A percentile compares a stretch with the other conserved stretches of the same genome.
Evolutionary conservation across 2,797 vertebrate species (phyloP).

Genomic region (Etheostoma perlongum): DNA sequence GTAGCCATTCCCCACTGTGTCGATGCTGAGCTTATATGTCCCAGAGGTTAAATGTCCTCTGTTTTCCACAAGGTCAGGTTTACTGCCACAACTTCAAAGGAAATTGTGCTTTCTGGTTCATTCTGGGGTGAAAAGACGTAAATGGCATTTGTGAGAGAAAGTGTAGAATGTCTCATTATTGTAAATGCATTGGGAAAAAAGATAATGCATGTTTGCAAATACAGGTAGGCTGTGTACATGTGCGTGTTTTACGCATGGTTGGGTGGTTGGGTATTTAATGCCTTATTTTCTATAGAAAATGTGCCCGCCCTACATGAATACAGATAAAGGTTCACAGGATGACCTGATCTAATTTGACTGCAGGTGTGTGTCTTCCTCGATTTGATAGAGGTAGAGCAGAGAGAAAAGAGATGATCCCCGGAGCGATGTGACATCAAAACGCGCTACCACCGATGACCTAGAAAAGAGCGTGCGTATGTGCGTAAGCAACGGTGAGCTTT

Average conservation of each 20-base stretch:
- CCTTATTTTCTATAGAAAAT: background rate
- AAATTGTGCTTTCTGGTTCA: constrained; percentile 22
- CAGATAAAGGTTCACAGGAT: background rate
- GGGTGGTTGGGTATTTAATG: background rate
- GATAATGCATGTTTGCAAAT: background rate
- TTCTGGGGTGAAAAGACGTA: background rate
- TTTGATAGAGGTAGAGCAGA: constrained; percentile 44
- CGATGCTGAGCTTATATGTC: constrained; percentile 50
- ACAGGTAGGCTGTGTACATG: background rate
- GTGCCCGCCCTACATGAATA: background rate
- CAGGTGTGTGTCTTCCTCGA: constrained; percentile 38
- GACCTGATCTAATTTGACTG: constrained; percentile 24
- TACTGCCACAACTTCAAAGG: constrained; percentile 54
- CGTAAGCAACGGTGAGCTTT: constrained; percentile 61
- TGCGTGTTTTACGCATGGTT: background rate
- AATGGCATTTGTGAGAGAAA: constrained; percentile 5
- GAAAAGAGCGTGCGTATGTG: constrained; percentile 71
- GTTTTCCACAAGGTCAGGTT: constrained; percentile 57
- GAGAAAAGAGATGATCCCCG: constrained; percentile 52
- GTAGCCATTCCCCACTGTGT: constrained; percentile 60
- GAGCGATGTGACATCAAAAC: constrained; percentile 73
- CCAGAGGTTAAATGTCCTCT: constrained; percentile 54
- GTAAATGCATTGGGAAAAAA: background rate
- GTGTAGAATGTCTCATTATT: background rate
- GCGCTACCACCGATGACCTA: constrained; percentile 73